Percentiles rank a stretch among this genome's conserved stretches.
Conservation (phyloP, 2,113 vertebrate genomes). For the Amphilophus citrinellus region DNA sequence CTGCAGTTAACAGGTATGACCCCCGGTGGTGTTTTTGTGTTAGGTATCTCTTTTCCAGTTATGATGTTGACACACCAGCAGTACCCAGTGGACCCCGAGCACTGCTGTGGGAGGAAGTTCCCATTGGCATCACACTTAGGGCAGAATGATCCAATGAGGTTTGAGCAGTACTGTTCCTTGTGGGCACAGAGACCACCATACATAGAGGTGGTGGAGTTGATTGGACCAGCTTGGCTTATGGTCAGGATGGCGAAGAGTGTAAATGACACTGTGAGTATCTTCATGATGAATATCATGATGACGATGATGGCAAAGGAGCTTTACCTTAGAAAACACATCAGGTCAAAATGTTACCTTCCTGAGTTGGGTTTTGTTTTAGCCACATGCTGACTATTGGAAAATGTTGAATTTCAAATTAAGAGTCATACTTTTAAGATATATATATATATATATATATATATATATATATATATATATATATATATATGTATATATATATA, state of each 20-base stretch:
- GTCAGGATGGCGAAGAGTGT: background rate
- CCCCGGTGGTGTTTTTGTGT: background rate
- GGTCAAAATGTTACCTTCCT: background rate
- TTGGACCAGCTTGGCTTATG: rapidly evolving
- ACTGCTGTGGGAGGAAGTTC: conserved; percentile 52
- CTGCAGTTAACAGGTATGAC: background rate
- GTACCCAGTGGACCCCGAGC: background rate
- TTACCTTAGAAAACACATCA: background rate
- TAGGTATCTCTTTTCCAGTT: conserved; percentile 14
- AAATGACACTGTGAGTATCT: background rate
- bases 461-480: too few relatives aligned
- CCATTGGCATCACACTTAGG: background rate
- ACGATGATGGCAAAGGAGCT: background rate
- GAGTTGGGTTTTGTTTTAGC: background rate
- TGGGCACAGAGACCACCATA: background rate
- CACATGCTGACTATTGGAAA: background rate
- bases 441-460: too few relatives aligned
- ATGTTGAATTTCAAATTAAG: too few relatives aligned
- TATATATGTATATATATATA: too few relatives aligned
- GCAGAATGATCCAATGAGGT: rapidly evolving
- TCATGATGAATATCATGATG: conserved; percentile 13
- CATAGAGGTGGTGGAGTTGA: background rate
- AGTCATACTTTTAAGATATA: too few relatives aligned
- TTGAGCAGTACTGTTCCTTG: rapidly evolving
- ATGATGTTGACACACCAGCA: conserved; percentile 43